A percentile compares a stretch with the other conserved stretches of the same genome.
phyloP scores from a whole-genome alignment of 1,140 invertebrate species.

The Holotrichia oblita region DNA sequence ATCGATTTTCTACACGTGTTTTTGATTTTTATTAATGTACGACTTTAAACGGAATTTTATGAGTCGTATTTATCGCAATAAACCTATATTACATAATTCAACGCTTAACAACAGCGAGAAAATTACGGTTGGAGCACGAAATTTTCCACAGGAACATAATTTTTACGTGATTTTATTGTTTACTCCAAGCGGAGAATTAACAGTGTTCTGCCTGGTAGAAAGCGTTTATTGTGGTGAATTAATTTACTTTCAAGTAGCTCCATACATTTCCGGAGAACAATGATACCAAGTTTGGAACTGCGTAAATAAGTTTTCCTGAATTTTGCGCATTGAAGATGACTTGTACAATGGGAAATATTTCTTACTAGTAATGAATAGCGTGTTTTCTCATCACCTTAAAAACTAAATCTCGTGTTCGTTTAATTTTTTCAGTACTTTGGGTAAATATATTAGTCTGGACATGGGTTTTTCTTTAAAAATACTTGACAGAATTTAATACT shows the following conservation, averaged over 20 bases:
- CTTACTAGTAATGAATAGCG: too few relatives aligned
- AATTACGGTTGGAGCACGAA: neutral
- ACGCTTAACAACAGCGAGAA: neutral
- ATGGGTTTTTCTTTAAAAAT: too few relatives aligned
- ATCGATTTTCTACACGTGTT: too few relatives aligned
- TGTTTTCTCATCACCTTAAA: too few relatives aligned
- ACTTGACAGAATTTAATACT: too few relatives aligned
- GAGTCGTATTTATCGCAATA: neutral
- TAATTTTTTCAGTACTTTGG: neutral
- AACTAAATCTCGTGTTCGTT: too few relatives aligned
- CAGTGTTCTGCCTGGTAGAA: neutral
- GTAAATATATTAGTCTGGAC: too few relatives aligned
- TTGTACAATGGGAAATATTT: neutral
- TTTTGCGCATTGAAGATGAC: neutral
- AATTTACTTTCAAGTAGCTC: neutral
- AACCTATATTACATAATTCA: neutral
- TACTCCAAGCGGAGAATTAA: neutral
- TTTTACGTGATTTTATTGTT: conserved; percentile 11
- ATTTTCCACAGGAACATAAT: neutral
- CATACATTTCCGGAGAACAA: conserved; percentile 2
- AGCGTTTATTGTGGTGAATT: neutral
- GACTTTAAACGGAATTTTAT: too few relatives aligned
- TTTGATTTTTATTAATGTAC: too few relatives aligned
- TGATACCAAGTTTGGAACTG: neutral
- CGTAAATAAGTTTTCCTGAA: neutral